Evolutionary conservation across 2,797 vertebrate species (phyloP).

Genomic region (Peromyscus nudipes): DNA sequence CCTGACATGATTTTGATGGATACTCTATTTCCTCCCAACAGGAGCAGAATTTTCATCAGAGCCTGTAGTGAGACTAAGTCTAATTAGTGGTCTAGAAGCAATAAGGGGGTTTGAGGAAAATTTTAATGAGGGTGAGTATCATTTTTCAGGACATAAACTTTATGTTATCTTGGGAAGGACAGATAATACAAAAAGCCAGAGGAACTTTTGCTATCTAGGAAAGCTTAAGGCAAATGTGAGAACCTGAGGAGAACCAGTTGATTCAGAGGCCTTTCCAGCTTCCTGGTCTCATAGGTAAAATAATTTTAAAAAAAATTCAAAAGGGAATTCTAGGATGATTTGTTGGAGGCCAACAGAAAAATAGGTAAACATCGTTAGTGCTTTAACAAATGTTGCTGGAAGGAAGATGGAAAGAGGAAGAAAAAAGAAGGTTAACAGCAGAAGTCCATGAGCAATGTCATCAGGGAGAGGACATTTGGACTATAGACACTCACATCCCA

Average conservation of each 20-base stretch:
- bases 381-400: background rate
- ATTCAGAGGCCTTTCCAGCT: background rate
- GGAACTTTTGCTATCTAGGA: background rate
- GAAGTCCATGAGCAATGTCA: background rate
- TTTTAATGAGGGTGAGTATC: background rate
- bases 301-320: background rate
- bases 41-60: background rate
- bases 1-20: background rate
- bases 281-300: background rate
- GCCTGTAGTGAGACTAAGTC: background rate
- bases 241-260: background rate
- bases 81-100: background rate
- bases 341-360: background rate
- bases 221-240: background rate
- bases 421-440: background rate
- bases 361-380: background rate
- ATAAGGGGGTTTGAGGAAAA: background rate
- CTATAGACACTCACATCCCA: fast-evolving
- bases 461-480: background rate
- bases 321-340: background rate
- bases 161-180: background rate
- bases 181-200: background rate
- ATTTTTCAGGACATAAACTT: background rate
- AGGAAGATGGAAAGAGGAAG: background rate
- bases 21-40: slow-evolving; percentile 22